Conservation (phyloP, 2,113 vertebrate species). For the Herpailurus yagouaroundi region DNA sequence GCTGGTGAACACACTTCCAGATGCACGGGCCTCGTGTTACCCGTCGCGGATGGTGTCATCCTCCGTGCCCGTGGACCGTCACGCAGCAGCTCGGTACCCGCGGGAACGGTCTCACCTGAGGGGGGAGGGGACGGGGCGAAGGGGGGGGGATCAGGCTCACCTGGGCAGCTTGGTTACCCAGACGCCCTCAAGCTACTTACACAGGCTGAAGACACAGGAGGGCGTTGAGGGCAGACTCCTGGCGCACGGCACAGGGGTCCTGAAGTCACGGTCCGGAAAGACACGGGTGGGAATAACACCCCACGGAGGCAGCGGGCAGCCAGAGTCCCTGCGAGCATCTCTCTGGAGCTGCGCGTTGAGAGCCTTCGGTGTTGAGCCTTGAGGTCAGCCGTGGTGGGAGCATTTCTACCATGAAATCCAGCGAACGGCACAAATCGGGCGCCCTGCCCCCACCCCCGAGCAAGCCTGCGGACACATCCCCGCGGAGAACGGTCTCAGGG, state of each 20-base stretch:
- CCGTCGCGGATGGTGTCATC: accelerated
- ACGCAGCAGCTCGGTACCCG: not conserved
- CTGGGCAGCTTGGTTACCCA: accelerated
- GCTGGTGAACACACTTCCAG: no score
- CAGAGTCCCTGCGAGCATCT: accelerated
- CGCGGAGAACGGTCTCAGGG: no score
- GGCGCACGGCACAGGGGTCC: accelerated
- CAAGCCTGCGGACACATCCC: accelerated
- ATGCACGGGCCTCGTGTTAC: accelerated
- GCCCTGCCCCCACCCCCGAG: not conserved
- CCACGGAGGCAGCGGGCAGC: accelerated
- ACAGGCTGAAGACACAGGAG: accelerated
- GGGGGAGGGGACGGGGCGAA: accelerated
- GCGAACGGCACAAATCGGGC: accelerated
- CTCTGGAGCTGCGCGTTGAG: not conserved
- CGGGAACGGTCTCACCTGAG: not conserved
- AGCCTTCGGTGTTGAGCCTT: not conserved
- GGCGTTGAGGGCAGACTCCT: not conserved
- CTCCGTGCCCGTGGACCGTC: not conserved
- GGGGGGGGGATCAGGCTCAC: accelerated
- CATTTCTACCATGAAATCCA: not conserved
- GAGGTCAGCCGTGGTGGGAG: not conserved
- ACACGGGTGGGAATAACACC: accelerated
- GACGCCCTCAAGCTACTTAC: accelerated
- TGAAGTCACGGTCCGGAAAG: no score